Evolutionary conservation across 2,113 vertebrate species (phyloP).

Genomic region (Ptilorrhoa leucosticta): DNA sequence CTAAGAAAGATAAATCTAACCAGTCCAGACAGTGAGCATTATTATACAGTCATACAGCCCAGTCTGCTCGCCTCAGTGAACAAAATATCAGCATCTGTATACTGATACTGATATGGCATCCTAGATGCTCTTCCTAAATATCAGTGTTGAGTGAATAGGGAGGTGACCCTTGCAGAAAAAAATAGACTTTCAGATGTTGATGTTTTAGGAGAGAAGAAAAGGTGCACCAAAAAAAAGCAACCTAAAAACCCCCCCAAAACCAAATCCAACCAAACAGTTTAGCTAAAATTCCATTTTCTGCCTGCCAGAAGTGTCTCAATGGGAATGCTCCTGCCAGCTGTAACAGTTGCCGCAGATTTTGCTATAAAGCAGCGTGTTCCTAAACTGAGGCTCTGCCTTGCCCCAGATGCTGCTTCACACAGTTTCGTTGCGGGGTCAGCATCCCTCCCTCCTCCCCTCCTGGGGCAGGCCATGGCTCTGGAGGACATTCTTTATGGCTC

Average conservation of each 20-base stretch:
- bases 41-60: neutral
- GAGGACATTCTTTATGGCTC: conserved; percentile 31
- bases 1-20: neutral
- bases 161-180: neutral
- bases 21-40: neutral
- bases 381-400: neutral
- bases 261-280: neutral
- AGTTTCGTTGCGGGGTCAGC: neutral
- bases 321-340: neutral
- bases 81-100: neutral
- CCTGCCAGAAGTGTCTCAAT: neutral
- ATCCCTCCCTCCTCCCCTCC: conserved; percentile 29
- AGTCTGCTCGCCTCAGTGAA: neutral
- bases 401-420: neutral
- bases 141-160: neutral
- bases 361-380: neutral
- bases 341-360: neutral
- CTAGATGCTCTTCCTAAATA: neutral
- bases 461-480: neutral
- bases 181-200: neutral
- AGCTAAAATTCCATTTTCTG: conserved; percentile 19
- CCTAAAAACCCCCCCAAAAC: neutral
- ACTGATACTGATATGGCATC: neutral
- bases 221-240: neutral
- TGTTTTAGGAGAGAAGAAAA: neutral